phyloP scores from a whole-genome alignment of 2,797 vertebrate genomes.

The Yasuhikotakia modesta region DNA sequence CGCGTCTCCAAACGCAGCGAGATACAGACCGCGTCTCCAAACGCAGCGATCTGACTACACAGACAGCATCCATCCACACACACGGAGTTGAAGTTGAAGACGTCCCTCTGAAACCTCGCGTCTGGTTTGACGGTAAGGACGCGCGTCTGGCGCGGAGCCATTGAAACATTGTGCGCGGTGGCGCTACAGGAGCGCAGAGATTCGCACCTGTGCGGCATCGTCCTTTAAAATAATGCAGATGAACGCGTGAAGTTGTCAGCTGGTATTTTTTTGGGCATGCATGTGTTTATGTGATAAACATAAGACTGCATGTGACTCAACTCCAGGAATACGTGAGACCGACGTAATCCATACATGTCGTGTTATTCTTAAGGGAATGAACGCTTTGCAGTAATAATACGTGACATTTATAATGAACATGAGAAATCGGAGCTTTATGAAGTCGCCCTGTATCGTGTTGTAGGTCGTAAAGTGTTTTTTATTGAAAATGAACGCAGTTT shows the following conservation, averaged over 20 bases:
- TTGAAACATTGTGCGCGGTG: slow-evolving; percentile 1
- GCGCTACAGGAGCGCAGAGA: not conserved
- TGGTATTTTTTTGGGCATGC: not conserved
- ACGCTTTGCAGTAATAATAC: slow-evolving; percentile 60
- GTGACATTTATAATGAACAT: slow-evolving; percentile 57
- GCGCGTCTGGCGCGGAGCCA: not conserved
- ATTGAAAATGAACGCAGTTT: not conserved
- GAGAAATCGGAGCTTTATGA: not conserved
- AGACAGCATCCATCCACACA: slow-evolving; percentile 36
- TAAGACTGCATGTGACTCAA: not conserved
- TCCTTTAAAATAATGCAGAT: not conserved
- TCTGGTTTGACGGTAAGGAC: slow-evolving; percentile 50
- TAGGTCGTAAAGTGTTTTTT: not conserved
- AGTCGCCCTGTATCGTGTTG: not conserved
- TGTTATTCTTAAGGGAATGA: slow-evolving; percentile 61
- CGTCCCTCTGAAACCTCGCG: slow-evolving; percentile 33
- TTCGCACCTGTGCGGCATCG: slow-evolving; percentile 32
- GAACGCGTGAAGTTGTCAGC: not conserved
- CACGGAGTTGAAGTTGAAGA: slow-evolving; percentile 56
- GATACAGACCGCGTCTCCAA: not conserved
- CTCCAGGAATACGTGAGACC: slow-evolving; percentile 44
- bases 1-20: slow-evolving; percentile 15
- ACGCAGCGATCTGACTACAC: slow-evolving; percentile 35
- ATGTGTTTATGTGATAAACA: not conserved
- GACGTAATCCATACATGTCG: slow-evolving; percentile 66